phyloP scores from a whole-genome alignment of 2,113 vertebrate species.

The Sitta europaea region DNA sequence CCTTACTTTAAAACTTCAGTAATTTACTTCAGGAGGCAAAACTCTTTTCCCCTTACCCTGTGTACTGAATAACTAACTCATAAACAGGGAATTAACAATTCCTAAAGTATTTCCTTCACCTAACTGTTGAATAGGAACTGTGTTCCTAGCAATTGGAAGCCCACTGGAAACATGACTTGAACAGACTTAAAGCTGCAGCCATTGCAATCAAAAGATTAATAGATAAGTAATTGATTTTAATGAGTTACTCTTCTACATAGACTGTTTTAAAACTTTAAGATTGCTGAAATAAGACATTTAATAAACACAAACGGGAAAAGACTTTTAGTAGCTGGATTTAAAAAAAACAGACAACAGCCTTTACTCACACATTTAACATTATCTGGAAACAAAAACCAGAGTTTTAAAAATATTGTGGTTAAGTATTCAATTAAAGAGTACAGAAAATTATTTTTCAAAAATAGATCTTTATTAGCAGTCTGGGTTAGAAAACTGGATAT shows the following conservation, averaged over 20 bases:
- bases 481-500: neutral
- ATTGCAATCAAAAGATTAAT: neutral
- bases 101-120: neutral
- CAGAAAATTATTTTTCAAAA: neutral
- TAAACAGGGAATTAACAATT: neutral
- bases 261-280: neutral
- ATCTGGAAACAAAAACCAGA: neutral
- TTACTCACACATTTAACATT: fast-evolving
- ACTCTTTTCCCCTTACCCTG: neutral
- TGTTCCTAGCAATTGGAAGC: neutral
- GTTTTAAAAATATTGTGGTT: neutral
- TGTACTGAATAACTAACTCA: neutral
- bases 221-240: neutral
- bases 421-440: neutral
- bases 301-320: neutral
- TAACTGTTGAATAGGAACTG: neutral
- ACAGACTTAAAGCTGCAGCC: neutral
- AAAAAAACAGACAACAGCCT: neutral
- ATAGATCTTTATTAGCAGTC: conserved; percentile 1
- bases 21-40: neutral
- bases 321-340: neutral
- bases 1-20: neutral
- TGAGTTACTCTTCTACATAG: neutral
- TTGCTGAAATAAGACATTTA: neutral
- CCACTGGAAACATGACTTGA: neutral